phyloP scores from a whole-genome alignment of 2,888 invertebrate species.

The Sarcophaga rosellei region DNA sequence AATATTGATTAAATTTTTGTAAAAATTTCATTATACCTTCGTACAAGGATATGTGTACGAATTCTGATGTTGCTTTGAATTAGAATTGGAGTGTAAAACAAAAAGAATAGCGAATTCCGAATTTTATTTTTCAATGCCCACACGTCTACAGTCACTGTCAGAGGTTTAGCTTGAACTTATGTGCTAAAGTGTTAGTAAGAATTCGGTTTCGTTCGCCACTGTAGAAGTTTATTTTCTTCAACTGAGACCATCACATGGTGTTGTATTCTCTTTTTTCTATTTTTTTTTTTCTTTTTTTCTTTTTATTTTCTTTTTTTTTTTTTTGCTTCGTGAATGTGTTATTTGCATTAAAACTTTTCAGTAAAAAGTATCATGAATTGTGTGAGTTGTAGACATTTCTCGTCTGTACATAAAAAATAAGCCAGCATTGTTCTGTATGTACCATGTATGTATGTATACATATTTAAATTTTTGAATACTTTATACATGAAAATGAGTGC shows the following conservation, averaged over 20 bases:
- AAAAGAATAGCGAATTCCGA: neutral
- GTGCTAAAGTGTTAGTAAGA: neutral
- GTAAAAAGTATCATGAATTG: slow-evolving; percentile 8
- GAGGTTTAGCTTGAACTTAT: neutral
- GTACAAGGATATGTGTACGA: no score
- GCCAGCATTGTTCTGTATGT: neutral
- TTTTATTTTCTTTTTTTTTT: neutral
- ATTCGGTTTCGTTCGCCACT: neutral
- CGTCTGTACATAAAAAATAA: neutral
- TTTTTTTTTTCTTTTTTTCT: slow-evolving; percentile 15
- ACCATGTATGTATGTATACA: neutral
- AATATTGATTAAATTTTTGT: neutral
- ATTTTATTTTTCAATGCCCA: neutral
- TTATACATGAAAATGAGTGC: neutral
- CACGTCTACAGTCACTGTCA: neutral
- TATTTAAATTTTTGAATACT: neutral
- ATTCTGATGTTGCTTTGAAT: no score
- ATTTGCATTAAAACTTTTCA: slow-evolving; percentile 46
- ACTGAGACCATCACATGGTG: slow-evolving; percentile 43
- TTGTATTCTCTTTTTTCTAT: slow-evolving; percentile 24
- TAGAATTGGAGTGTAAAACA: no score
- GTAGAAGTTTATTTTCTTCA: slow-evolving; percentile 7
- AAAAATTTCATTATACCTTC: no score
- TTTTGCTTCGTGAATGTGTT: neutral
- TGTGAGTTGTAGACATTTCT: slow-evolving; percentile 43